phyloP scores from a whole-genome alignment of 2,797 vertebrate species.

The Enteromius afrohamiltoni region DNA sequence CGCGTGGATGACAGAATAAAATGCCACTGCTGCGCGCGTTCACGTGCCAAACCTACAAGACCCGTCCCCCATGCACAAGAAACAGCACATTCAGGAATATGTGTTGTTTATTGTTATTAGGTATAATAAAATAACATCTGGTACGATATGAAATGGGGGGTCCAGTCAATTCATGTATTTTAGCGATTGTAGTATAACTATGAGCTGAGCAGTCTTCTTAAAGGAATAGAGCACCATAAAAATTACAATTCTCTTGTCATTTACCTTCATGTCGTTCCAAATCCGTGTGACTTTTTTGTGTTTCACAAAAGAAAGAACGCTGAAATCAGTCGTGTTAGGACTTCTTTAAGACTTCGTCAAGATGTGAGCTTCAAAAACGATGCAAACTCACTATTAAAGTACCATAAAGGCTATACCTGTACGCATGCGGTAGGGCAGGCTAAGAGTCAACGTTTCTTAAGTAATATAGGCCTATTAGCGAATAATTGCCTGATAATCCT shows the following conservation, averaged over 20 bases:
- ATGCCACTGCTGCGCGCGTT: slow-evolving; percentile 42
- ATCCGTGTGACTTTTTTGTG: background rate
- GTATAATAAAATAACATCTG: background rate
- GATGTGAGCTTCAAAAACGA: background rate
- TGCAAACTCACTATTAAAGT: background rate
- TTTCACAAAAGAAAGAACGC: background rate
- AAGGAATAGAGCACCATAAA: background rate
- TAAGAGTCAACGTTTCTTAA: background rate
- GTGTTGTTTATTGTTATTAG: background rate
- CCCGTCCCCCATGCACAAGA: background rate
- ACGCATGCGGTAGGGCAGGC: background rate
- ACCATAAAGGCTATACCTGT: too few species aligned
- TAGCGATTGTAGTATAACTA: background rate
- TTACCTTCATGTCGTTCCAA: background rate
- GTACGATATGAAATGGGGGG: background rate
- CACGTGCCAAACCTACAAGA: slow-evolving; percentile 44
- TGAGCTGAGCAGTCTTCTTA: background rate
- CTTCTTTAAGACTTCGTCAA: background rate
- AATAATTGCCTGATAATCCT: background rate
- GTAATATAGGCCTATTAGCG: background rate
- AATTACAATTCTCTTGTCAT: background rate
- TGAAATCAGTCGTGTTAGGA: background rate
- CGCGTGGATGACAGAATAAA: slow-evolving; percentile 43
- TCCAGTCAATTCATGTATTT: background rate
- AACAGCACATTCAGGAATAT: slow-evolving; percentile 10